Evolutionary conservation across 2,113 vertebrate species (phyloP).

Genomic region (Phaethon lepturus): DNA sequence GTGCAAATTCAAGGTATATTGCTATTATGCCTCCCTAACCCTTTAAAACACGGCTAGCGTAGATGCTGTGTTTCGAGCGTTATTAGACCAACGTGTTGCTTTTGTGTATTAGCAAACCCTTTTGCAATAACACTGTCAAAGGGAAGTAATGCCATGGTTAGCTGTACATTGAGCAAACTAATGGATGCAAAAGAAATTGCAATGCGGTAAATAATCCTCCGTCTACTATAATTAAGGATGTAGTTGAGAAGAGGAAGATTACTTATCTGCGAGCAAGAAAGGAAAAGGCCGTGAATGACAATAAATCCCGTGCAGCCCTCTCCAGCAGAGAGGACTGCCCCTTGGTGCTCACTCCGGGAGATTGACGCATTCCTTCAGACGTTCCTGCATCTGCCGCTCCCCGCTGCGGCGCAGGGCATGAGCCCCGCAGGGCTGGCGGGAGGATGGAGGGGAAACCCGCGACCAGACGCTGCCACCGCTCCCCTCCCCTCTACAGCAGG

Average conservation of each 20-base stretch:
- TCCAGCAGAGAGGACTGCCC: background rate
- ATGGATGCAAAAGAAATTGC: conserved; percentile 54
- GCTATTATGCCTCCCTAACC: background rate
- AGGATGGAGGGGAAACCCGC: background rate
- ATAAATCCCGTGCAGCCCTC: background rate
- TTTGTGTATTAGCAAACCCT: background rate
- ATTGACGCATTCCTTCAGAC: background rate
- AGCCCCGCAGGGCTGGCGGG: background rate
- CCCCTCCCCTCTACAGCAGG: rapidly evolving
- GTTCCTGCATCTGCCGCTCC: background rate
- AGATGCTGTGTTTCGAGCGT: rapidly evolving
- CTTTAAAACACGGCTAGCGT: background rate
- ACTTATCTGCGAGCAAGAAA: background rate
- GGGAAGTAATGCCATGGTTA: conserved; percentile 9
- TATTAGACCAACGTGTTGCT: background rate
- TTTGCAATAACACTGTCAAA: background rate
- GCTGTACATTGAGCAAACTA: conserved; percentile 32
- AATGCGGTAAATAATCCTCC: conserved; percentile 58
- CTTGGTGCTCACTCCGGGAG: background rate
- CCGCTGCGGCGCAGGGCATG: rapidly evolving
- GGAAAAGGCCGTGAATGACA: background rate
- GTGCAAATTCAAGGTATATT: background rate
- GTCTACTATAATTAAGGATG: conserved; percentile 50
- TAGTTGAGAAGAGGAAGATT: conserved; percentile 40
- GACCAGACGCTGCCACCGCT: background rate